A percentile compares a stretch with the other conserved stretches of the same genome.
phyloP scores from a whole-genome alignment of 1,140 invertebrate genomes.

The Gryon sp. region DNA sequence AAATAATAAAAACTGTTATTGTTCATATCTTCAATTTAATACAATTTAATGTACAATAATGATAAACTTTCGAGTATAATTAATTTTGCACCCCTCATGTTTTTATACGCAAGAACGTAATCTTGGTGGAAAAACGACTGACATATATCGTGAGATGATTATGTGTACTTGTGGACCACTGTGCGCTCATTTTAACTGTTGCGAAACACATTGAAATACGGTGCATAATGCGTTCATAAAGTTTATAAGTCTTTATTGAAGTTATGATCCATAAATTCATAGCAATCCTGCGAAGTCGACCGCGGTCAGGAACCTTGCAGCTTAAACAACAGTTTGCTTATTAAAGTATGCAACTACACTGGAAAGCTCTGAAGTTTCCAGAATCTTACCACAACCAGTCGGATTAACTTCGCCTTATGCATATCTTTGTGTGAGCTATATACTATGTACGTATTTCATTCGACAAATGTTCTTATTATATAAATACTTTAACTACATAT shows the following conservation, averaged over 20 bases:
- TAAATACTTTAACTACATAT: too few relatives aligned
- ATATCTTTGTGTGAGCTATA: slow-evolving; percentile 38
- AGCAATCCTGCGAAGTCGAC: slow-evolving; percentile 55
- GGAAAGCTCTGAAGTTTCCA: slow-evolving; percentile 48
- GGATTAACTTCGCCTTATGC: slow-evolving; percentile 55
- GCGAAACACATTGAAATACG: slow-evolving; percentile 35
- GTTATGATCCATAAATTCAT: slow-evolving; percentile 63
- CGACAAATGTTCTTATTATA: not conserved
- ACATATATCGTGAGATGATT: slow-evolving; percentile 7
- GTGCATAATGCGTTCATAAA: slow-evolving; percentile 35
- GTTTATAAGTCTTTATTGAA: slow-evolving; percentile 60
- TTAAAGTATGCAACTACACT: slow-evolving; percentile 62
- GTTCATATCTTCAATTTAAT: too few relatives aligned
- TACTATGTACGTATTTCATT: slow-evolving; percentile 38
- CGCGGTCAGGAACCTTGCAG: slow-evolving; percentile 29
- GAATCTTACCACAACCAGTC: slow-evolving; percentile 51
- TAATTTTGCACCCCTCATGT: not conserved
- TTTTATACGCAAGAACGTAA: too few relatives aligned
- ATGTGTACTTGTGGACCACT: not conserved
- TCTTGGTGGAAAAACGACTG: slow-evolving; percentile 5
- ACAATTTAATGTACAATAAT: too few relatives aligned
- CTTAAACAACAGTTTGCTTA: slow-evolving; percentile 60
- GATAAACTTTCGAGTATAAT: not conserved
- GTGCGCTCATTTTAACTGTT: slow-evolving; percentile 18
- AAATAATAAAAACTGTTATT: too few relatives aligned